Evolutionary conservation across 2,113 vertebrate species (phyloP).

Genomic region (Cebidichthys violaceus): DNA sequence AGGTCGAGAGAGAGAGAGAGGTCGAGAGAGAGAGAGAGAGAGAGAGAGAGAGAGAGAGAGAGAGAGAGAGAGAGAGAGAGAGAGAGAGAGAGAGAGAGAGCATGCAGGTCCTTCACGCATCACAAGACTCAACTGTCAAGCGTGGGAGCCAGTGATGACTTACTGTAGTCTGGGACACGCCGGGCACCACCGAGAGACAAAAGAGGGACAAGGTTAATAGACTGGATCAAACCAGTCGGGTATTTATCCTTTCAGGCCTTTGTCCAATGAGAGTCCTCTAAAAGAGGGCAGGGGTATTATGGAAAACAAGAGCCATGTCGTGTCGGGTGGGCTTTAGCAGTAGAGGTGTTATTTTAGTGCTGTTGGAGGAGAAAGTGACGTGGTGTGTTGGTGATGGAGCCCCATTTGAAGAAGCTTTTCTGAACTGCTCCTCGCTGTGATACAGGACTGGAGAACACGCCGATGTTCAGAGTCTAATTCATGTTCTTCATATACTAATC

Average conservation of each 20-base stretch:
- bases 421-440: neutral
- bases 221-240: conserved; percentile 26
- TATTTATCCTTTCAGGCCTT: conserved; percentile 3
- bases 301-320: neutral
- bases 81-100: conserved; percentile 17
- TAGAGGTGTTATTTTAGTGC: neutral
- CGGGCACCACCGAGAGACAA: conserved; percentile 3
- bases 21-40: conserved; percentile 7
- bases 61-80: conserved; percentile 12
- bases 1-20: no score
- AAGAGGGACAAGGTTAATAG: conserved; percentile 8
- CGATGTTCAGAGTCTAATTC: neutral
- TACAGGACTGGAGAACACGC: neutral
- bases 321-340: neutral
- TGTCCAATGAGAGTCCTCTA: conserved; percentile 1
- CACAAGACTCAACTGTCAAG: conserved; percentile 47
- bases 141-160: conserved; percentile 42
- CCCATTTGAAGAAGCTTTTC: neutral
- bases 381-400: neutral
- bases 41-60: conserved; percentile 22
- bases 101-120: conserved; percentile 55
- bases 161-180: conserved; percentile 38
- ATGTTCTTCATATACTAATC: neutral
- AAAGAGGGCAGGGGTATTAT: neutral
- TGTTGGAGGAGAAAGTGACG: neutral